A percentile compares a stretch with the other conserved stretches of the same genome.
Evolutionary conservation across 2,797 vertebrate species (phyloP).

Genomic region (Eulemur mongoz): DNA sequence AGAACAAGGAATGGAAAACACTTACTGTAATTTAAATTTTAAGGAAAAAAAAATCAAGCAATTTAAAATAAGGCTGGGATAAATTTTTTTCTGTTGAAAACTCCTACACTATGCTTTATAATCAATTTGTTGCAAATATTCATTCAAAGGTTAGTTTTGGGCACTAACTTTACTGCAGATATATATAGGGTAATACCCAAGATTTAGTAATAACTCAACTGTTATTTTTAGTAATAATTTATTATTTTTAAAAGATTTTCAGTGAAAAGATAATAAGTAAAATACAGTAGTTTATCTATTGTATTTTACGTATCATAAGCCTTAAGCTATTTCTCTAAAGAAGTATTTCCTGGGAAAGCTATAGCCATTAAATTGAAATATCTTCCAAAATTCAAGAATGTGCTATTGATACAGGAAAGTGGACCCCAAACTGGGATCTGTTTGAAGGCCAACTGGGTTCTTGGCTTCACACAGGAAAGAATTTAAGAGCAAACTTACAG

Average conservation of each 20-base stretch:
- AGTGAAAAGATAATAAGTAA: not conserved
- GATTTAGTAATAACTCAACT: not conserved
- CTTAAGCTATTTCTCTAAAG: not conserved
- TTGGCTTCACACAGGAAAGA: not conserved
- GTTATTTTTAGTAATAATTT: not conserved
- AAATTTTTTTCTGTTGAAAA: not conserved
- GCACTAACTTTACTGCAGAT: not conserved
- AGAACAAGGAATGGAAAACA: constrained; percentile 1
- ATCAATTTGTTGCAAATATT: not conserved
- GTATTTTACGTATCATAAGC: not conserved
- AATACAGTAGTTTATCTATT: not conserved
- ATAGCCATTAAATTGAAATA: not conserved
- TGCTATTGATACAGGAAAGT: not conserved
- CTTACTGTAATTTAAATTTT: constrained; percentile 16
- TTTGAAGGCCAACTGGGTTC: not conserved
- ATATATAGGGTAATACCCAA: not conserved
- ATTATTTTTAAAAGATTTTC: not conserved
- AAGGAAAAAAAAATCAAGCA: not conserved
- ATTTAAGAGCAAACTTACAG: not conserved
- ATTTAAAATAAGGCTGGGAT: not conserved
- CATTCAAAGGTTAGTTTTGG: constrained; percentile 20
- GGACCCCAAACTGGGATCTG: not conserved
- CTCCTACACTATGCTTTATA: not conserved
- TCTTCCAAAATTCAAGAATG: not conserved
- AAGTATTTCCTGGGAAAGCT: not conserved